These are phyloP conservation scores for Argyresthia albistria DNA, from an alignment of 2,888 invertebrate genomes.

Conservation along the genomic window DNA sequence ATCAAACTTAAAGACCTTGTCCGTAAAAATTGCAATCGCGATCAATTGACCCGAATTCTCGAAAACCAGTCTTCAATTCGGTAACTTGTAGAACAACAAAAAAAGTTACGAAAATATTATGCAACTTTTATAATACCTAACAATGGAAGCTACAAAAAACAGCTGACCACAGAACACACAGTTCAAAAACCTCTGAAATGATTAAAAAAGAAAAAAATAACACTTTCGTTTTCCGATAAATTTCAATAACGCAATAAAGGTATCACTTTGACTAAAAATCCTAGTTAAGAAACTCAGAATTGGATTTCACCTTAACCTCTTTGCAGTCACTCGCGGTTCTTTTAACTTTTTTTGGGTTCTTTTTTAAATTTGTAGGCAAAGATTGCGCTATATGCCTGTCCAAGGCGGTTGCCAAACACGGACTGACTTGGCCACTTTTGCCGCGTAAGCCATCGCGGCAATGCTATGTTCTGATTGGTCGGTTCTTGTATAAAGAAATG, in stretches of 20 bases:
- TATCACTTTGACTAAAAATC: neutral
- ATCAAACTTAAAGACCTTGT: no score
- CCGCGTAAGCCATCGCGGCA: neutral
- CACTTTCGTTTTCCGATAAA: slow-evolving; percentile 2
- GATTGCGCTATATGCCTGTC: neutral
- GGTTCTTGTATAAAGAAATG: neutral
- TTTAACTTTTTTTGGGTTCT: neutral
- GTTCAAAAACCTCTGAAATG: neutral
- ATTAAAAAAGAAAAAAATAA: neutral
- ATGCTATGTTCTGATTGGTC: neutral
- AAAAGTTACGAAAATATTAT: neutral
- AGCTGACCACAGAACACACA: neutral
- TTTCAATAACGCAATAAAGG: neutral
- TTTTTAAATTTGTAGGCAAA: neutral
- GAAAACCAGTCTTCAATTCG: neutral
- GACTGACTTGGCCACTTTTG: neutral
- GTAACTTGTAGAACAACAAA: neutral
- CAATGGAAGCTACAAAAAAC: neutral
- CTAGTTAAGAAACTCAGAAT: neutral
- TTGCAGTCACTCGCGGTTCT: neutral
- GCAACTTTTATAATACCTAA: neutral
- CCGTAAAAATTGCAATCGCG: no score
- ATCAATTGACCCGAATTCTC: neutral
- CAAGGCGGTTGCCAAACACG: neutral
- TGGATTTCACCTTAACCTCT: neutral